A percentile compares a stretch with the other conserved stretches of the same genome.
Conservation (phyloP, 2,113 vertebrate genomes). For the Plotosus lineatus region DNA sequence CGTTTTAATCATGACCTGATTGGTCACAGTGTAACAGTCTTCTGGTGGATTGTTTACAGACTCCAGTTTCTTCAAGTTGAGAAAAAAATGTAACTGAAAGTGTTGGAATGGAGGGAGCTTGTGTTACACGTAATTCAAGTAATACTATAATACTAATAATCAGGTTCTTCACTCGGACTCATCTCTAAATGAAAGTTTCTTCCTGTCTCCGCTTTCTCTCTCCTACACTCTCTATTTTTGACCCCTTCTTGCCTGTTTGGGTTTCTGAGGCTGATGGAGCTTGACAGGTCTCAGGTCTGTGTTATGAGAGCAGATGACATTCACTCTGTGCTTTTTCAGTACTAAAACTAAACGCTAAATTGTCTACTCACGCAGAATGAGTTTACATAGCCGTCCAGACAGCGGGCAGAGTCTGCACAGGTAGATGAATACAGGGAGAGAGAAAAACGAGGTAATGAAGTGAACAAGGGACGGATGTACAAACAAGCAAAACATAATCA, state of each 20-base stretch:
- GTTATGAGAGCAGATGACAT: conserved; percentile 69
- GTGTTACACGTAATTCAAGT: not conserved
- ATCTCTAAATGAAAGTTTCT: conserved; percentile 69
- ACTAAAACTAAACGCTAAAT: conserved; percentile 68
- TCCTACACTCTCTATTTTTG: conserved; percentile 47
- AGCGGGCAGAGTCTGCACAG: conserved; percentile 53
- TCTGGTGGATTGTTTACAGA: not conserved
- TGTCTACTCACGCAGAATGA: conserved; percentile 69
- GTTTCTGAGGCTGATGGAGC: conserved; percentile 74
- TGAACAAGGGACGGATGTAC: conserved; percentile 34
- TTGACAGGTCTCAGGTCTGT: conserved; percentile 73
- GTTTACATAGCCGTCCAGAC: conserved; percentile 55
- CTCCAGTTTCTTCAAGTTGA: not conserved
- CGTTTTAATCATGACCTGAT: not conserved
- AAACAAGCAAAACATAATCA: conserved; percentile 44
- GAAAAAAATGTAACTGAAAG: not conserved
- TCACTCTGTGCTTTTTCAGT: conserved; percentile 66
- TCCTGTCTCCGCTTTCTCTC: conserved; percentile 71
- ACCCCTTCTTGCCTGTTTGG: conserved; percentile 66
- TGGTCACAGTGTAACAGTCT: not conserved
- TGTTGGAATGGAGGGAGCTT: not conserved
- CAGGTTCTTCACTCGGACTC: conserved; percentile 60
- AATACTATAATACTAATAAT: not conserved
- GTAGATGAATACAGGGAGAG: conserved; percentile 46
- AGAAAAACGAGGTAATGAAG: conserved; percentile 17